Evolutionary conservation across 2,888 invertebrate genomes (phyloP), one percentile per base, ranked within the genome.

Genomic region (Leptodirus hochenwartii): DNA sequence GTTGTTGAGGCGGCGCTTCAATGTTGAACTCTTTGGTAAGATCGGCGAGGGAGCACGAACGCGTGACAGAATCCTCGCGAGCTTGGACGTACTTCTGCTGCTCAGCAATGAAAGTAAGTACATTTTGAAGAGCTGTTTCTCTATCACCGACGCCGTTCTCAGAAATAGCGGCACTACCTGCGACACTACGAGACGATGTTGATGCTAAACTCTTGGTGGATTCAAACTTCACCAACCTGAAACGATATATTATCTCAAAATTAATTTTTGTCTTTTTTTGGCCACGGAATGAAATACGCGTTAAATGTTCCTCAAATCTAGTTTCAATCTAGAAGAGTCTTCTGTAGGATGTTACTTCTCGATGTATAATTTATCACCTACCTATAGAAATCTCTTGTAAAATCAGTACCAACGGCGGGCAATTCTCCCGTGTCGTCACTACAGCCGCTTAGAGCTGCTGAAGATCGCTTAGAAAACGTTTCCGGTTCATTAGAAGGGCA

Each of bases 171-270:
- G 8, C 20, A 30, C 58, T 60, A 15, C 60, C 63, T 6, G 70
- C 67, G 24, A 70, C 52, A 39, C 70, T 70, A 47, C 71, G 62
- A 32, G 73, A 75, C 25, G 75, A 75, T 43, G 72, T 76, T 17
- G 76, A 76, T 23, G 76, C 77, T 47, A 79, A 57, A 50, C 78
- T 78, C 50, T 76, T 77, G 36, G 74, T 77, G 53, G 78, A 79
- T 49, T 78, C 80, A 47, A 78, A 78, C 54, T 78, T 78, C 26
- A 79, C 79, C 37, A 80, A 64, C 17, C 77, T 67, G 35, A 30
- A 46, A 34, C 14, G 15, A 15, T 14, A 24, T 10, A 24, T 9
- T 6, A 24, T 15, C 22, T 17, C 20, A 9, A 20, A 20, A 20
- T 8, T n/a, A 20, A 9, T 20, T 8, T 20, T 20, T 8, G 20